Evolutionary conservation across 2,888 invertebrate species (phyloP).

Genomic region (Drosophila diplacantha): DNA sequence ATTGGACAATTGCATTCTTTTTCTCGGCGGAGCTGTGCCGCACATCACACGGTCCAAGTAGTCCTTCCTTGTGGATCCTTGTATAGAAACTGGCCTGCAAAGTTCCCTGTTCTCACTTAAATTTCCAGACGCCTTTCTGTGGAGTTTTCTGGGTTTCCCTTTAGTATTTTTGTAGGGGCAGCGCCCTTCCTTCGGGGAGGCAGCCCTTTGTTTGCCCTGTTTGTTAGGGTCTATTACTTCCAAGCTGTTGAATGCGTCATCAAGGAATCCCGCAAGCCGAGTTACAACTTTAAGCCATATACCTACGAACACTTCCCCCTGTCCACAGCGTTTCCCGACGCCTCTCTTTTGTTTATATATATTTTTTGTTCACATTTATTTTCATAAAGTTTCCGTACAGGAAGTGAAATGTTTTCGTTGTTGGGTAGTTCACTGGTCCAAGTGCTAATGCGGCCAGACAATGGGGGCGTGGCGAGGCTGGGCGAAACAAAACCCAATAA

Average conservation of each 20-base stretch:
- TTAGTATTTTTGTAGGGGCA: conserved; percentile 27
- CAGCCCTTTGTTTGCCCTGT: conserved; percentile 34
- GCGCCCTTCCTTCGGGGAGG: conserved; percentile 16
- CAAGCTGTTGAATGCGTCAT: conserved; percentile 66
- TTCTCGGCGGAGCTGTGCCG: background rate
- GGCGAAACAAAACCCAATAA: conserved; percentile 34
- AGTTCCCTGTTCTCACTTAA: conserved; percentile 17
- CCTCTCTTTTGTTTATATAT: conserved; percentile 48
- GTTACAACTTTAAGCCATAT: conserved; percentile 41
- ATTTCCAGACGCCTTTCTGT: conserved; percentile 25
- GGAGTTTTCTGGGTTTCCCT: conserved; percentile 3
- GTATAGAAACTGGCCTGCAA: conserved; percentile 20
- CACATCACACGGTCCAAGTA: conserved; percentile 22
- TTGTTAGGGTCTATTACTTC: conserved; percentile 60
- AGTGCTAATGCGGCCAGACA: conserved; percentile 71
- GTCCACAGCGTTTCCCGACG: conserved; percentile 37
- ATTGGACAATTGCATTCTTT: conserved; percentile 1
- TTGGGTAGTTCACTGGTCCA: conserved; percentile 50
- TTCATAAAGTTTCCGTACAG: conserved; percentile 58
- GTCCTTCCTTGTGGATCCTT: conserved; percentile 22
- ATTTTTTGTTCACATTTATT: conserved; percentile 37
- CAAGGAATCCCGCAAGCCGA: conserved; percentile 45
- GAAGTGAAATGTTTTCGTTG: conserved; percentile 60
- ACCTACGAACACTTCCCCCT: conserved; percentile 25
- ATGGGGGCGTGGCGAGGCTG: conserved; percentile 40